Base-by-base conservation (phyloP, 2,113 vertebrate species). In the Forbesichthys papilliferus region DNA sequence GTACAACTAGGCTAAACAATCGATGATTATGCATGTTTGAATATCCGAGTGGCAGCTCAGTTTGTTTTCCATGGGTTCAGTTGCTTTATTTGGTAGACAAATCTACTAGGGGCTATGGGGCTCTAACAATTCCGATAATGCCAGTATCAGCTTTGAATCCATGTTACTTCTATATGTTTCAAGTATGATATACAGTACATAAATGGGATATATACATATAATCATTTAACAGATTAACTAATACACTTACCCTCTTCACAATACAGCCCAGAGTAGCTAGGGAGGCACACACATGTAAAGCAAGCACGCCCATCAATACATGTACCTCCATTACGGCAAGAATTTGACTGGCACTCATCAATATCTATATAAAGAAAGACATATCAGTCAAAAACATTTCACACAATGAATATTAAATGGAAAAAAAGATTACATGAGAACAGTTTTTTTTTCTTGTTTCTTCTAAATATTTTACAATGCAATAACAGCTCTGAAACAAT, bases 331-430 rank as follows among this genome's bases (percentile, higher is more conserved):
- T 99, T 99, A 61, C 88, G 93, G 71, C 98, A 99, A 1, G 96
- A 96, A 60, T 95, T 98, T 61, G 95, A 95, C 46, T 98, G 96
- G 80, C 98, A 99, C 80, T 99, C 96, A 75, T 99, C 98, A 5
- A 95, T 89, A 81, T 99, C 98, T 99, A 83, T 48, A 82, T 54
- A 42, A 49, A 88, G 68, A 73, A 34, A 48, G 1, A 80, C 1
- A 71, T 27, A 27, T 27, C 27, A 27, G 27, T 27, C 1, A 60
- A 62, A 12, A 71, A 46, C 46, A 52, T 47, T 0, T 68, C 27
- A 55, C 69, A 4, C 54, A 58, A 42, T 1, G 7, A 42, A 42
- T 5, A 42, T 8, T 6, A 42, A 42, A 42, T 42, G 27, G 27
- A 42, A 42, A 8, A 42, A 42, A 42, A 42, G 36, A 5, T 42